These are phyloP conservation scores for Melinopterus prodromus DNA, from an alignment of 2,888 invertebrate genomes.

Conservation along the genomic window DNA sequence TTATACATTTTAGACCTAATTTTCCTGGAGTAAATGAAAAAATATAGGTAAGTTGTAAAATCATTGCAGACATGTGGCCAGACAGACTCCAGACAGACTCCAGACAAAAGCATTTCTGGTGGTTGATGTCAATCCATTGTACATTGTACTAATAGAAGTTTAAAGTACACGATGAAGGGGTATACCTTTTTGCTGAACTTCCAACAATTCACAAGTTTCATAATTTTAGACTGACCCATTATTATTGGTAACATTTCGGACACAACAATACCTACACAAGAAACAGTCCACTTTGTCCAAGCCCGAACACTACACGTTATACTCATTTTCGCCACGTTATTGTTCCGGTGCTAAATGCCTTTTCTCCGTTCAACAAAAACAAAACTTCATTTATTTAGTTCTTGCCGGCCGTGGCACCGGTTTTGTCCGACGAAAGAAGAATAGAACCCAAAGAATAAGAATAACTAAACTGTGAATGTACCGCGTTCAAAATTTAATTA, in stretches of 20 bases:
- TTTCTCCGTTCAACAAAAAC: background rate
- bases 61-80: too few species aligned
- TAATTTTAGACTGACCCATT: too few species aligned
- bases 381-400: conserved; percentile 4
- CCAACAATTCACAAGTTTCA: too few species aligned
- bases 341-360: background rate
- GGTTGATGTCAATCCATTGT: too few species aligned
- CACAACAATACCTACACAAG: background rate
- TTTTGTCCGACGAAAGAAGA: background rate
- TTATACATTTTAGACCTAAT: too few species aligned
- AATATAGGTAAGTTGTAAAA: too few species aligned
- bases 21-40: too few species aligned
- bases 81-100: too few species aligned
- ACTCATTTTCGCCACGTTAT: background rate
- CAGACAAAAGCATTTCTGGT: too few species aligned
- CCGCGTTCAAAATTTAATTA: background rate
- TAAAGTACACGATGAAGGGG: too few species aligned
- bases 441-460: conserved; percentile 4
- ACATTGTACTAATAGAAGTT: too few species aligned
- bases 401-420: background rate
- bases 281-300: background rate
- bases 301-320: background rate
- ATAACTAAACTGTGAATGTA: background rate
- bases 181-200: too few species aligned
- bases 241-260: background rate